Percentiles rank a stretch among this genome's conserved stretches.
phyloP scores from a whole-genome alignment of 2,113 vertebrate species.

The Silurus meridionalis region DNA sequence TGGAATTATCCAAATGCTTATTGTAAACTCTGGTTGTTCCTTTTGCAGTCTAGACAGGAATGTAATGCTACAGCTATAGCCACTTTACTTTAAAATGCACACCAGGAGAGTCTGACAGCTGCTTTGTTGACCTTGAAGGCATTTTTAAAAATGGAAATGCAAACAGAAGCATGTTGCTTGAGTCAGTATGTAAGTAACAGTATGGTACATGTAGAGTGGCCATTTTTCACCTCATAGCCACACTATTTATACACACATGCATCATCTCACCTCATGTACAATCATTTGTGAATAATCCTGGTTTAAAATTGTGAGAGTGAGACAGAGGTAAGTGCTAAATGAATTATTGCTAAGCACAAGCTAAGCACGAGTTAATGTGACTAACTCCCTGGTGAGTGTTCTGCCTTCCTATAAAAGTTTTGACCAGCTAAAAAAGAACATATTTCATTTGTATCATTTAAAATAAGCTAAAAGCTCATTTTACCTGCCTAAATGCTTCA shows the following conservation, averaged over 20 bases:
- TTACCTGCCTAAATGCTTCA: not conserved
- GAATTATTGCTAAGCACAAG: not conserved
- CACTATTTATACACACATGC: not conserved
- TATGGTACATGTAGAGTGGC: not conserved
- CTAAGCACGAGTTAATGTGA: not conserved
- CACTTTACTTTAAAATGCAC: not conserved
- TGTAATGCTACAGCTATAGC: not conserved
- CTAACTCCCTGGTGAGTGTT: not conserved
- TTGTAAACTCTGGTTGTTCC: conserved; percentile 23
- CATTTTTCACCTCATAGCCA: not conserved
- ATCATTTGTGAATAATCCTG: not conserved
- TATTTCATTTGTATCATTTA: not conserved
- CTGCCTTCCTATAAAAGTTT: not conserved
- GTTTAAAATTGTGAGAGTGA: not conserved
- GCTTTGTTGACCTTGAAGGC: not conserved
- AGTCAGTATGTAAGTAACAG: not conserved
- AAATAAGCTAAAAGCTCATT: not conserved
- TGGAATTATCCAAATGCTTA: conserved; percentile 40
- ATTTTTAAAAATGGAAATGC: not conserved
- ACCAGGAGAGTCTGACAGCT: not conserved
- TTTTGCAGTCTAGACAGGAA: conserved; percentile 23
- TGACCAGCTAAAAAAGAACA: not conserved
- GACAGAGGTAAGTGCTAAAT: not conserved
- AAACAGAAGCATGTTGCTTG: not conserved
- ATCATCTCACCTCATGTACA: not conserved